These are phyloP conservation scores for Apis florea DNA, from an alignment of 1,140 invertebrate species.

Conservation along the genomic window DNA sequence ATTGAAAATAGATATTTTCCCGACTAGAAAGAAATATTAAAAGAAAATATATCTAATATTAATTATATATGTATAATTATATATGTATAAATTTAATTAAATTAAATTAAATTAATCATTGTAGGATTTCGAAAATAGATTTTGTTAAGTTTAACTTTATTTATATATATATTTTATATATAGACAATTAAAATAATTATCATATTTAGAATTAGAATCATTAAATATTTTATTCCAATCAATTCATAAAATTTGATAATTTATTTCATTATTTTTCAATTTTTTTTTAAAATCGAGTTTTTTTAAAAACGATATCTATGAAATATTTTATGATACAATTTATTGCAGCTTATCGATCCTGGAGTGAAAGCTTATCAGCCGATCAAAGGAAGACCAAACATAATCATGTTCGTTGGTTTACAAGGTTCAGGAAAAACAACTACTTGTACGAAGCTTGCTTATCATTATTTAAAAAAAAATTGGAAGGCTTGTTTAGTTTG, in stretches of 20 bases:
- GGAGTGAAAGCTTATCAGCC: constrained; percentile 98
- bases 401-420: constrained; percentile 99
- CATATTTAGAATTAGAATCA: too few relatives aligned
- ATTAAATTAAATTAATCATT: not conserved
- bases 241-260: too few relatives aligned
- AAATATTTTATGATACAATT: constrained; percentile 14
- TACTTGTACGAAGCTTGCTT: constrained; percentile 99
- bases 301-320: too few relatives aligned
- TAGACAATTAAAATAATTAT: too few relatives aligned
- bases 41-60: not conserved
- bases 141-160: too few relatives aligned
- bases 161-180: too few relatives aligned
- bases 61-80: too few relatives aligned
- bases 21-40: not conserved
- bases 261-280: not conserved
- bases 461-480: constrained; percentile 99
- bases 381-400: constrained; percentile 95
- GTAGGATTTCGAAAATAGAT: too few relatives aligned
- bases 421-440: constrained; percentile 99
- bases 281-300: not conserved
- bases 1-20: not conserved
- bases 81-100: too few relatives aligned
- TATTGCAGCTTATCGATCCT: constrained; percentile 94
- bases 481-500: constrained; percentile 99
- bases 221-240: too few relatives aligned